Percentiles rank a stretch among this genome's conserved stretches.
Conservation (phyloP, 2,113 vertebrate genomes). For the Poecilia latipinna region DNA sequence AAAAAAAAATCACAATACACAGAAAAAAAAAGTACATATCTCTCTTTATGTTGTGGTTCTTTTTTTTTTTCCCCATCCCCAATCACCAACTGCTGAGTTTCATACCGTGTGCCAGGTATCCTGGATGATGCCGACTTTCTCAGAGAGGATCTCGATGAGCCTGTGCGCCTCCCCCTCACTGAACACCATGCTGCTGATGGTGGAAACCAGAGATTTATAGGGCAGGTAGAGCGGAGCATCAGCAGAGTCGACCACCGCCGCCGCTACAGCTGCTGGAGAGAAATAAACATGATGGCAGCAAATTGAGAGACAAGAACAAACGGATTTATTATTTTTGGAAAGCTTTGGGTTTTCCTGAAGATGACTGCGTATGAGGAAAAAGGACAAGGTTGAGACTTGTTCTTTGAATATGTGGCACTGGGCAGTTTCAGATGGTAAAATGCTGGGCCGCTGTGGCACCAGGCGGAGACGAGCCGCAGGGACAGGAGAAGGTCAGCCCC, state of each 20-base stretch:
- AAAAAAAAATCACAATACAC: constrained; percentile 21
- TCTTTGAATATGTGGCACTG: constrained; percentile 11
- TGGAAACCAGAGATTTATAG: constrained; percentile 89
- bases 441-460: constrained; percentile 66
- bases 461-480: constrained; percentile 70
- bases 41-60: background rate
- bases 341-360: background rate
- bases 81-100: background rate
- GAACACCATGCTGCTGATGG: constrained; percentile 88
- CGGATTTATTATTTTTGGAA: constrained; percentile 1
- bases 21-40: background rate
- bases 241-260: constrained; percentile 55
- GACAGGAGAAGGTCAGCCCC: constrained; percentile 46
- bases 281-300: constrained; percentile 4
- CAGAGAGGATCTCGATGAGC: constrained; percentile 91
- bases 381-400: constrained; percentile 20
- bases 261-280: constrained; percentile 32
- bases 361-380: constrained; percentile 13
- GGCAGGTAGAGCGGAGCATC: constrained; percentile 86
- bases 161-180: constrained; percentile 89
- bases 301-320: background rate
- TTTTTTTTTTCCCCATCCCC: background rate
- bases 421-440: constrained; percentile 38
- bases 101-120: constrained; percentile 93
- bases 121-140: constrained; percentile 87